These are phyloP conservation scores for Drosophila insularis DNA, from an alignment of 1,140 invertebrate genomes.

Conservation along the genomic window DNA sequence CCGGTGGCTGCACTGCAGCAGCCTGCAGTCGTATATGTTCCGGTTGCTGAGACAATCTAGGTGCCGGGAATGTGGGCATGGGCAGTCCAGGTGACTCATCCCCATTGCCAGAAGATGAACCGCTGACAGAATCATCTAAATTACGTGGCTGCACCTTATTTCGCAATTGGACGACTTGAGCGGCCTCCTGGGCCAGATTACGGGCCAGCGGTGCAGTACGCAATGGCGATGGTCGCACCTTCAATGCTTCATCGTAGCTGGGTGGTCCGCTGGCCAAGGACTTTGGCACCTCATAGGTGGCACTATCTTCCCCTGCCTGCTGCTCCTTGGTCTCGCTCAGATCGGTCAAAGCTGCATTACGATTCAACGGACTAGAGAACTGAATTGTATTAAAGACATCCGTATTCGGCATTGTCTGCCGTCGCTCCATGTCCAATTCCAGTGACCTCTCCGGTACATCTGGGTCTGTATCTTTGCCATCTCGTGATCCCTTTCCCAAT, in stretches of 20 bases:
- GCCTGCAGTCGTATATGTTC: constrained; percentile 34
- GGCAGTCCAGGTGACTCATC: constrained; percentile 51
- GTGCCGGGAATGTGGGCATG: constrained; percentile 74
- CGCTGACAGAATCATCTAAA: not conserved
- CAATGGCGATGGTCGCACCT: constrained; percentile 32
- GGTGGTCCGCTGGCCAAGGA: constrained; percentile 42
- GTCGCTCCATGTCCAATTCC: constrained; percentile 53
- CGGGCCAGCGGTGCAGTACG: constrained; percentile 29
- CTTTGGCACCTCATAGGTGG: constrained; percentile 72
- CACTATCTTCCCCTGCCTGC: constrained; percentile 24
- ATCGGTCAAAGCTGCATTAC: constrained; percentile 52
- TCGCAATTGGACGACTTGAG: constrained; percentile 52
- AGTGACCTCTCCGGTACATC: not conserved
- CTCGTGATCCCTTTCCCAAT: constrained; percentile 40
- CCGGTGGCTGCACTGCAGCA: constrained; percentile 50
- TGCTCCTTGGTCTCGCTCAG: constrained; percentile 33
- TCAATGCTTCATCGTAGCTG: constrained; percentile 62
- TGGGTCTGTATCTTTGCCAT: constrained; percentile 12
- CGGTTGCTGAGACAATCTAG: constrained; percentile 58
- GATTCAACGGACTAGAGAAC: constrained; percentile 75
- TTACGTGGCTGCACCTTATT: constrained; percentile 23
- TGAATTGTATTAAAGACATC: constrained; percentile 76
- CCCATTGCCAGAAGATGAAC: constrained; percentile 11
- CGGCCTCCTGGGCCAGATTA: constrained; percentile 59
- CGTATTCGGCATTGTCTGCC: constrained; percentile 71